Base-by-base conservation (phyloP, 2,888 invertebrate species). In the Spodoptera littoralis region DNA sequence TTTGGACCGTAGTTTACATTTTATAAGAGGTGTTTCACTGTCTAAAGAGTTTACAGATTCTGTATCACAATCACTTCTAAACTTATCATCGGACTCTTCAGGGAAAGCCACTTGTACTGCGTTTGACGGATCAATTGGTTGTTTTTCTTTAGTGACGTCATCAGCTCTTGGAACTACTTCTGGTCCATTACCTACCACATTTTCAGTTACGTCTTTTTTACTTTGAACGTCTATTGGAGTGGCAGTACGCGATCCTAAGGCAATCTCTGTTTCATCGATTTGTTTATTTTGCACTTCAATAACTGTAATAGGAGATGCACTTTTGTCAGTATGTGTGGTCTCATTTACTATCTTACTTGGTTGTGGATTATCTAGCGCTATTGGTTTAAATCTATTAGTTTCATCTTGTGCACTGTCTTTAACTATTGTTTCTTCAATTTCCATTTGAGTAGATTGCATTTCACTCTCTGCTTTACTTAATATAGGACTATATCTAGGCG, bases 21-120 rank as follows among this genome's bases (percentile, higher is more conserved):
- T 63, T 9, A 80, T 78, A 27, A 82, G 67, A 2, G 80, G 78
- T 13, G 75, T 41, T 68, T 79, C 79, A 59, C 80, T 83, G 43
- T 83, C 70, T 70, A 81, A 83, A 3, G 86, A 83, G 56, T 76
- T 72, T 30, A 82, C 27, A 27, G 82, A 85, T 46, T 74, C 76
- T 49, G 53, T 71, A 27, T 84, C 86, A 11, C 62, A 51, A 44
- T 83, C 80, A 41, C 54, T 12, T 57, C 63, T 0, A 45, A 3
- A 13, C 9, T 53, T 36, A 60, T 63, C 11, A 36, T 48, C 61
- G 36, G 48, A 42, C 51, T 55, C 50, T 13, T 57, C 49, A 24
- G 24, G 36, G 9, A 59, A 46, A 45, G 42, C 42, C 1, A 62
- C 46, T 63, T 53, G 60, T n/a, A 64, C 18, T 43, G 49, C 55